Conservation (phyloP, 2,797 vertebrate genomes). For the Halcyon smyrnensis region DNA sequence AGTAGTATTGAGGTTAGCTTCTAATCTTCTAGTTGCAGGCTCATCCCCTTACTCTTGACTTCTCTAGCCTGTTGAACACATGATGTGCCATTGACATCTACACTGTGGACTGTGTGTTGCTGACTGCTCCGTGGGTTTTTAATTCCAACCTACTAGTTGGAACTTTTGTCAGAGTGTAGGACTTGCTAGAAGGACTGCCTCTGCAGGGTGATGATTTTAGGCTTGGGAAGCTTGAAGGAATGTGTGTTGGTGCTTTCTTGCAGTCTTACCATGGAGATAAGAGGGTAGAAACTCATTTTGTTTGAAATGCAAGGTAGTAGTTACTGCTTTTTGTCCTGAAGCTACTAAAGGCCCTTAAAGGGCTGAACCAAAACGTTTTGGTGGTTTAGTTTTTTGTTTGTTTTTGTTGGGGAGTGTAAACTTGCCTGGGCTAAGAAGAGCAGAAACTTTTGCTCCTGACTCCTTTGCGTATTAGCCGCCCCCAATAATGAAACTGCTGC, state of each 20-base stretch:
- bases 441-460: background rate
- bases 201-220: background rate
- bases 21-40: background rate
- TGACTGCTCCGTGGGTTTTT: background rate
- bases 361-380: background rate
- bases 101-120: background rate
- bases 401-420: background rate
- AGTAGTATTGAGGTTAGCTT: background rate
- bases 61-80: background rate
- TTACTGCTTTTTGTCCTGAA: background rate
- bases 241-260: rapidly evolving
- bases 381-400: background rate
- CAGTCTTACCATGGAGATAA: background rate
- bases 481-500: too few species aligned
- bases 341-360: background rate
- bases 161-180: background rate
- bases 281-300: background rate
- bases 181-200: background rate
- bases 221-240: background rate
- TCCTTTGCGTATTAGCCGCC: background rate
- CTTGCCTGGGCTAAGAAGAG: background rate
- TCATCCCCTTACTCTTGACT: background rate
- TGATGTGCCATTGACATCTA: background rate
- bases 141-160: background rate
- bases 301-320: background rate